Conservation (phyloP, 2,113 vertebrate species). For the Steatornis caripensis region DNA sequence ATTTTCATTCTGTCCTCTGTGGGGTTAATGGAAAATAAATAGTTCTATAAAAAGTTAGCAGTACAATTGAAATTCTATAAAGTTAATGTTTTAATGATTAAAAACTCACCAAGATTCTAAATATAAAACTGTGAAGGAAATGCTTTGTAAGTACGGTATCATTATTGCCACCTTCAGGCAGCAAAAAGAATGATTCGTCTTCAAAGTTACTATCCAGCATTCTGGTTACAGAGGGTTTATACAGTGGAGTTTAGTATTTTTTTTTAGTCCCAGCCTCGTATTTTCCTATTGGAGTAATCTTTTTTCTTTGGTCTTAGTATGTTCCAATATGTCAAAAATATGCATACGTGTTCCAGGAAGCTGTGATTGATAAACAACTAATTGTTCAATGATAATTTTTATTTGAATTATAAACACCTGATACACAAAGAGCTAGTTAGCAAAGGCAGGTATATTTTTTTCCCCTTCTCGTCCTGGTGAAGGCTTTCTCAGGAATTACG, state of each 20-base stretch:
- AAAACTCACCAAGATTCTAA: neutral
- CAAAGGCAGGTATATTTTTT: neutral
- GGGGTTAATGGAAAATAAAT: neutral
- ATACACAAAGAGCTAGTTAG: neutral
- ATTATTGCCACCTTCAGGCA: neutral
- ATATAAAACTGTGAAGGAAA: neutral
- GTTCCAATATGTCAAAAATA: neutral
- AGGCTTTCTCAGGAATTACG: neutral
- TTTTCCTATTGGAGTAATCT: neutral
- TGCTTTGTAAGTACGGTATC: neutral
- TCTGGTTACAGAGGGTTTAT: neutral
- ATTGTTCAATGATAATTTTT: neutral
- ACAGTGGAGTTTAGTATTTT: neutral
- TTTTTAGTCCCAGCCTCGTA: neutral
- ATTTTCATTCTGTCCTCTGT: neutral
- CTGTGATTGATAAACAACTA: neutral
- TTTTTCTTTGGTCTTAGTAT: neutral
- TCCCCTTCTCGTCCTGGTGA: neutral
- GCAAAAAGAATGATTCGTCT: neutral
- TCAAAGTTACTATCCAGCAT: neutral
- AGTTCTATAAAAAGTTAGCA: neutral
- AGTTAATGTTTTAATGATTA: neutral
- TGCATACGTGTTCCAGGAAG: neutral
- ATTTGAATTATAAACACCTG: neutral
- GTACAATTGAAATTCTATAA: neutral